Percentiles rank a stretch among this genome's conserved stretches.
These are phyloP conservation scores for Onychostoma macrolepis DNA, from an alignment of 2,113 vertebrate genomes.

Conservation along the genomic window DNA sequence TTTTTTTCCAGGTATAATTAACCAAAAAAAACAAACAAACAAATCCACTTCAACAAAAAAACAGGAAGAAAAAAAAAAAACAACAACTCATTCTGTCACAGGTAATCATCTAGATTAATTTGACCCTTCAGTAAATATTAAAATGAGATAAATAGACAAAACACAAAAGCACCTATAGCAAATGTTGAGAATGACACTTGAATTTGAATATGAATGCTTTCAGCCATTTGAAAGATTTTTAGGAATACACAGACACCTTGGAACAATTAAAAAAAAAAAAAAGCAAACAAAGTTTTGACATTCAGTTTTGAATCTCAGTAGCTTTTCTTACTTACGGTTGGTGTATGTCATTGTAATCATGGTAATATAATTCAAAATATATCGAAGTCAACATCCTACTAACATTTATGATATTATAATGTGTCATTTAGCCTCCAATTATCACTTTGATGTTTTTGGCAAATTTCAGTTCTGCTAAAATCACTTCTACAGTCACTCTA, in stretches of 20 bases:
- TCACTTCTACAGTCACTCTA: background rate
- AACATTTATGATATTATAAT: background rate
- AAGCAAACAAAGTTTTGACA: background rate
- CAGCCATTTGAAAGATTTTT: background rate
- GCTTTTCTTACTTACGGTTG: background rate
- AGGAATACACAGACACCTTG: background rate
- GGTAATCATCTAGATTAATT: background rate
- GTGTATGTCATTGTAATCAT: background rate
- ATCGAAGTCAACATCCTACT: background rate
- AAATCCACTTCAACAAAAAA: constrained; percentile 23
- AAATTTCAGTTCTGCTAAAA: background rate
- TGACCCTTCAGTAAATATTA: background rate
- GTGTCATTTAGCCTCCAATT: background rate
- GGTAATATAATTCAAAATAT: background rate
- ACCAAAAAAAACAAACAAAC: constrained; percentile 1
- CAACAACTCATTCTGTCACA: background rate
- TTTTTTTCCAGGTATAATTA: background rate
- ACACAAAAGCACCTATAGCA: background rate
- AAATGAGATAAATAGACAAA: background rate
- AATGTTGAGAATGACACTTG: background rate
- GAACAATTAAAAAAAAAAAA: background rate
- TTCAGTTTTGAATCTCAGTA: background rate
- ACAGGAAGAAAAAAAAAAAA: background rate
- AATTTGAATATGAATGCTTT: background rate
- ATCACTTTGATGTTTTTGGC: background rate